Conservation (phyloP, 1,140 invertebrate genomes). For the Nixonia krombeini region DNA sequence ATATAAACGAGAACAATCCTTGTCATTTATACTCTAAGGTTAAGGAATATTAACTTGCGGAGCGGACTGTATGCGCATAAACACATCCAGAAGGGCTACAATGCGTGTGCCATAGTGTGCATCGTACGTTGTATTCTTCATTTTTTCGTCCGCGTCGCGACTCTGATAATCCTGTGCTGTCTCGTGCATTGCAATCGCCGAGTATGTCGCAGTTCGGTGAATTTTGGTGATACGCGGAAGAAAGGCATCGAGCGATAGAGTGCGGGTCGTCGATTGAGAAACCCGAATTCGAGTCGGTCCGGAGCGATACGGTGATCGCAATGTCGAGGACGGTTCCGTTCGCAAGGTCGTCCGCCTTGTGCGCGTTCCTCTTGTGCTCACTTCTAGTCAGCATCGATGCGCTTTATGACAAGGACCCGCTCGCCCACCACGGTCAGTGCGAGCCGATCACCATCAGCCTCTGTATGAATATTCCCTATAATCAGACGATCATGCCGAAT, state of each 20-base stretch:
- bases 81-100: background rate
- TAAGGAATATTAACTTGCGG: no score
- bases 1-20: no score
- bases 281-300: background rate
- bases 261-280: background rate
- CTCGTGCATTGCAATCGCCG: background rate
- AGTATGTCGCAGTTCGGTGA: background rate
- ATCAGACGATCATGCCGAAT: constrained; percentile 97
- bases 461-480: constrained; percentile 94
- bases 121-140: background rate
- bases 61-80: background rate
- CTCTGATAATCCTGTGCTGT: background rate
- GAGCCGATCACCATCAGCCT: constrained; percentile 93
- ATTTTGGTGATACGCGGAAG: background rate
- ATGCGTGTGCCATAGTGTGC: background rate
- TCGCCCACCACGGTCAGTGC: constrained; percentile 86
- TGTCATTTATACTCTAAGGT: no score
- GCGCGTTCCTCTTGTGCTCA: background rate
- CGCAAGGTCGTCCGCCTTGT: background rate
- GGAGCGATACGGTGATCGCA: background rate
- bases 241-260: background rate
- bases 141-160: constrained; percentile 1
- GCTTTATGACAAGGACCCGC: constrained; percentile 63
- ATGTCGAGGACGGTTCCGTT: background rate
- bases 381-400: constrained; percentile 15